phyloP scores from a whole-genome alignment of 1,140 invertebrate genomes.

The Drosophila nebulosa region DNA sequence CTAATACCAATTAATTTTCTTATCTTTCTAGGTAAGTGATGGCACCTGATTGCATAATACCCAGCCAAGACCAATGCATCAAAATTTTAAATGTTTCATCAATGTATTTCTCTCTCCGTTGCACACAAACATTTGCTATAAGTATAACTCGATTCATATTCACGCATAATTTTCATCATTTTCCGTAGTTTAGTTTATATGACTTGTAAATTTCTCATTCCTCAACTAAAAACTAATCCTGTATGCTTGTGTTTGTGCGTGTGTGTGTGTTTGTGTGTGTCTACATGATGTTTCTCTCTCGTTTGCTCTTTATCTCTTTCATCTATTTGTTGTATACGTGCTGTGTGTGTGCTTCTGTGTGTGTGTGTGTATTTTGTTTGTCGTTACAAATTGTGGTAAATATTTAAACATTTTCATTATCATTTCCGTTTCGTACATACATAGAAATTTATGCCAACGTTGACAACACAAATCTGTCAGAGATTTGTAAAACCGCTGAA shows the following conservation, averaged over 20 bases:
- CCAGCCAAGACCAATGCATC: slow-evolving; percentile 12
- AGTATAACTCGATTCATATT: slow-evolving; percentile 5
- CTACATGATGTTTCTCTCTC: slow-evolving; percentile 4
- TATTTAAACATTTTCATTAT: slow-evolving; percentile 77
- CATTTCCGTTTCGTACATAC: slow-evolving; percentile 40
- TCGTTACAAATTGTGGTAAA: slow-evolving; percentile 71
- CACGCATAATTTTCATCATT: slow-evolving; percentile 30
- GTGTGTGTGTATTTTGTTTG: slow-evolving; percentile 27
- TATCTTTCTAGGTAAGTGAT: slow-evolving; percentile 62
- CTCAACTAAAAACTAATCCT: slow-evolving; percentile 16
- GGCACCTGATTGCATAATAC: neutral
- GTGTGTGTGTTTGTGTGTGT: neutral
- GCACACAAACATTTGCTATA: slow-evolving; percentile 25
- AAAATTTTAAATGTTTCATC: slow-evolving; percentile 47
- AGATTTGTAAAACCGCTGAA: slow-evolving; percentile 70
- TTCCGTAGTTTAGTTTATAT: slow-evolving; percentile 45
- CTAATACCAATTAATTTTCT: neutral
- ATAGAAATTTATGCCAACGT: slow-evolving; percentile 26
- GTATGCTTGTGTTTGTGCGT: neutral
- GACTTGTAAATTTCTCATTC: slow-evolving; percentile 23
- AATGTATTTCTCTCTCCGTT: slow-evolving; percentile 47
- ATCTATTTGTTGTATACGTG: slow-evolving; percentile 12
- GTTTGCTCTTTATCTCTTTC: neutral
- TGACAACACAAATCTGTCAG: slow-evolving; percentile 64
- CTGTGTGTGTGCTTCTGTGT: slow-evolving; percentile 21